These are phyloP conservation scores for Lepilemur septentrionalis DNA, from an alignment of 2,797 vertebrate species.

Conservation along the genomic window DNA sequence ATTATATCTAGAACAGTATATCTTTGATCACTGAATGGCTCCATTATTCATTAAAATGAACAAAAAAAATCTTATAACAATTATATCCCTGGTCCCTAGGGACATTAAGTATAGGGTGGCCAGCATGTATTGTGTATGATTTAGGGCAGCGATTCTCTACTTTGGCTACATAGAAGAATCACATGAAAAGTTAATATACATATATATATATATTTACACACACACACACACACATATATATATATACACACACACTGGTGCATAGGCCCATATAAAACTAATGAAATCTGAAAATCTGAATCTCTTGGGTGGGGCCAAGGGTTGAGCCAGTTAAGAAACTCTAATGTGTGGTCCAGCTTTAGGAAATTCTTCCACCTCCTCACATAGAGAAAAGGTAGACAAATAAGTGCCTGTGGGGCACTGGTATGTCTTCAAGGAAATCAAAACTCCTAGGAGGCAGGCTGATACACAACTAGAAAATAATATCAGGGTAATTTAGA, in stretches of 20 bases:
- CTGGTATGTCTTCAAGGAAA: neutral
- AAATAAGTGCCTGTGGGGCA: neutral
- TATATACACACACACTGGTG: neutral
- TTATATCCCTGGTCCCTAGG: neutral
- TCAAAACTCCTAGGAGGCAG: neutral
- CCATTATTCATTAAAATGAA: neutral
- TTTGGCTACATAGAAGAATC: neutral
- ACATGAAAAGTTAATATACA: neutral
- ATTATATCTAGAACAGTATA: neutral
- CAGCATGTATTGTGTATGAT: neutral
- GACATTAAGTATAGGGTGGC: neutral
- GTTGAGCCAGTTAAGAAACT: slow-evolving; percentile 4
- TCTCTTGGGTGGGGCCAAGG: neutral
- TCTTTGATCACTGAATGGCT: neutral
- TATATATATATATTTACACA: too few relatives aligned
- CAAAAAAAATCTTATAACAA: neutral
- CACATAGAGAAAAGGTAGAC: neutral
- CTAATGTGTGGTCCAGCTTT: neutral
- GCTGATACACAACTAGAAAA: neutral
- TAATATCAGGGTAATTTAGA: neutral
- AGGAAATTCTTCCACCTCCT: neutral
- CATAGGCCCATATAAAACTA: neutral
- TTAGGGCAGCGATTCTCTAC: neutral
- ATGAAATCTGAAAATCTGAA: neutral
- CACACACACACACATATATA: neutral